These are phyloP conservation scores for Amphimedon queenslandica DNA, from an alignment of 37 sponge, comb jelly and placozoan genomes.

Conservation along the genomic window DNA sequence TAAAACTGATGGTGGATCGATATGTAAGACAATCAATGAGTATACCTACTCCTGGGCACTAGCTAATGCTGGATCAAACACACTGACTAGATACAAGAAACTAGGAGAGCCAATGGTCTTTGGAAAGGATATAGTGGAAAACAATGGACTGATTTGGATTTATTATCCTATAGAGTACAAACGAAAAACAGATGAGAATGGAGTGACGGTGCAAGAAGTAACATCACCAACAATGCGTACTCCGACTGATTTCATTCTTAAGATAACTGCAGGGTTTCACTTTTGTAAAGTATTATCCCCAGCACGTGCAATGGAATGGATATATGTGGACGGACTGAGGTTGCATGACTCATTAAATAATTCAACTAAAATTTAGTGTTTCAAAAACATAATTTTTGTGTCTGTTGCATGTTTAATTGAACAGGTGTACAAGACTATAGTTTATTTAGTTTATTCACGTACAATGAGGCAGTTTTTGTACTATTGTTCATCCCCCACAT, in stretches of 20 bases:
- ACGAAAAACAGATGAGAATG: constrained; percentile 22
- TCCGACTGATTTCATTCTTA: constrained; percentile 28
- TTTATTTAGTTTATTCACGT: no score
- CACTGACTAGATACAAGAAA: constrained; percentile 23
- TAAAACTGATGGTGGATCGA: constrained; percentile 46
- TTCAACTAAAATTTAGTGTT: no score
- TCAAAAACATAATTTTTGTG: no score
- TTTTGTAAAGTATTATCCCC: constrained; percentile 81
- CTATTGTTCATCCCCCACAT: background rate
- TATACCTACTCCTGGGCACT: constrained; percentile 47
- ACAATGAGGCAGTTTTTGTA: background rate
- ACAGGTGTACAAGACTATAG: no score
- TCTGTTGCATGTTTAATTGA: no score
- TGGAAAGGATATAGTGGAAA: constrained; percentile 68
- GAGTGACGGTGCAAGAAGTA: constrained; percentile 29
- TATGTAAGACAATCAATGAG: constrained; percentile 61
- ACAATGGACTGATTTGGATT: constrained; percentile 65
- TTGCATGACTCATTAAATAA: constrained; percentile 27
- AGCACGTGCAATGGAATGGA: constrained; percentile 83
- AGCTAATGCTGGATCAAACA: constrained; percentile 13
- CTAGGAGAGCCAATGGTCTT: constrained; percentile 60
- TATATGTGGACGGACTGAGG: constrained; percentile 76
- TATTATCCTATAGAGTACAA: constrained; percentile 37
- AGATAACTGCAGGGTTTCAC: constrained; percentile 57
- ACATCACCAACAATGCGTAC: constrained; percentile 51